Evolutionary conservation across 2,888 invertebrate genomes (phyloP).

Genomic region (Microchrysa polita): DNA sequence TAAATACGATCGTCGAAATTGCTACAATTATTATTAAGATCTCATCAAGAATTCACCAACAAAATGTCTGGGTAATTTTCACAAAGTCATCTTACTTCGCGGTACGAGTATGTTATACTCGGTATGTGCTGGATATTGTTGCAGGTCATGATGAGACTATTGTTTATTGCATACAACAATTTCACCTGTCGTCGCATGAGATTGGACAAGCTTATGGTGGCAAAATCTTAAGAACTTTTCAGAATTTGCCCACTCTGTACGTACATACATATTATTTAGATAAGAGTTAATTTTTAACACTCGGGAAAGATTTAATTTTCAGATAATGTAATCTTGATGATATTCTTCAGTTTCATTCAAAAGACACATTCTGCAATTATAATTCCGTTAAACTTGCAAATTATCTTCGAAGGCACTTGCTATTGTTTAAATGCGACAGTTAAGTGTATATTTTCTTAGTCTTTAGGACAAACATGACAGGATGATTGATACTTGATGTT

Average conservation of each 20-base stretch:
- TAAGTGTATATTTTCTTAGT: conserved; percentile 11
- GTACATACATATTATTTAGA: conserved; percentile 10
- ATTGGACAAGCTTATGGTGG: too few relatives aligned
- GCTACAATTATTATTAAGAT: conserved; percentile 17
- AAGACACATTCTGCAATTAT: background rate
- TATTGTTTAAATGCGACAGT: conserved; percentile 1
- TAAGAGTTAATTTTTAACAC: background rate
- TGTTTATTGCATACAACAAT: too few relatives aligned
- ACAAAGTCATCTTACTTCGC: background rate
- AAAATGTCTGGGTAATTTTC: background rate
- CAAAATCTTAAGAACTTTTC: background rate
- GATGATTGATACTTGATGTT: conserved; percentile 6
- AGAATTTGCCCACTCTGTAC: background rate
- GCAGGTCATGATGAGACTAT: background rate
- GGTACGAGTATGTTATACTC: too few relatives aligned
- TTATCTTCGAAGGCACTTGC: background rate
- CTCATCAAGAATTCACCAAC: conserved; percentile 10
- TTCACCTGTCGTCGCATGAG: too few relatives aligned
- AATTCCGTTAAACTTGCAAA: background rate
- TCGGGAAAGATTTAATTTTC: too few relatives aligned
- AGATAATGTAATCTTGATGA: too few relatives aligned
- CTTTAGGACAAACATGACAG: background rate
- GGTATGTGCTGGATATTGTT: background rate
- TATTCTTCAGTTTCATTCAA: too few relatives aligned
- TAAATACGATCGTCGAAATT: background rate